These are phyloP conservation scores for Pachyuromys duprasi DNA, from an alignment of 2,797 vertebrate genomes.

Conservation along the genomic window DNA sequence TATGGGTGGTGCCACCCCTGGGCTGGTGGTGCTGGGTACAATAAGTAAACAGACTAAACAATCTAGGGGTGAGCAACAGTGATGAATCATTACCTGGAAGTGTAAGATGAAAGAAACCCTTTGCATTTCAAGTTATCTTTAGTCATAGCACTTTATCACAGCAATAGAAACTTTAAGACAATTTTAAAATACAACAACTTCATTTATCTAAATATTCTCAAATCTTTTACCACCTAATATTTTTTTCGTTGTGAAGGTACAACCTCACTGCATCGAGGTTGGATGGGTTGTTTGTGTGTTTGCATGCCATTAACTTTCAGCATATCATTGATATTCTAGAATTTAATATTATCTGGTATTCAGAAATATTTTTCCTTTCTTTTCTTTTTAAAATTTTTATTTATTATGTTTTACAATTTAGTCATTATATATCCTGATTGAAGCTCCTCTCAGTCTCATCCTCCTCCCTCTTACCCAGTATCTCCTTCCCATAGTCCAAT, in stretches of 20 bases:
- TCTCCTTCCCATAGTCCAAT: no score
- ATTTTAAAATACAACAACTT: slow-evolving; percentile 42
- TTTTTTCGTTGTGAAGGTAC: not conserved
- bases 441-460: no score
- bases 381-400: no score
- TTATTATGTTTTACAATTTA: no score
- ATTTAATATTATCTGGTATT: not conserved
- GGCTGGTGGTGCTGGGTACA: not conserved
- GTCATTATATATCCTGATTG: no score
- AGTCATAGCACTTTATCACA: not conserved
- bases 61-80: not conserved
- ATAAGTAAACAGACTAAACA: not conserved
- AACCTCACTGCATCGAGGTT: not conserved
- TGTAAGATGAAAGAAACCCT: not conserved
- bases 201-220: not conserved
- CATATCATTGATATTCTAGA: slow-evolving; percentile 11
- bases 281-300: not conserved
- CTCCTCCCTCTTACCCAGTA: no score
- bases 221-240: not conserved
- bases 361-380: not conserved
- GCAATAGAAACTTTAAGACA: not conserved
- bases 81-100: not conserved
- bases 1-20: not conserved
- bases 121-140: not conserved
- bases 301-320: slow-evolving; percentile 26